Percentiles rank a stretch among this genome's conserved stretches.
These are phyloP conservation scores for Eptesicus fuscus DNA, from an alignment of 2,113 vertebrate genomes.

Conservation along the genomic window DNA sequence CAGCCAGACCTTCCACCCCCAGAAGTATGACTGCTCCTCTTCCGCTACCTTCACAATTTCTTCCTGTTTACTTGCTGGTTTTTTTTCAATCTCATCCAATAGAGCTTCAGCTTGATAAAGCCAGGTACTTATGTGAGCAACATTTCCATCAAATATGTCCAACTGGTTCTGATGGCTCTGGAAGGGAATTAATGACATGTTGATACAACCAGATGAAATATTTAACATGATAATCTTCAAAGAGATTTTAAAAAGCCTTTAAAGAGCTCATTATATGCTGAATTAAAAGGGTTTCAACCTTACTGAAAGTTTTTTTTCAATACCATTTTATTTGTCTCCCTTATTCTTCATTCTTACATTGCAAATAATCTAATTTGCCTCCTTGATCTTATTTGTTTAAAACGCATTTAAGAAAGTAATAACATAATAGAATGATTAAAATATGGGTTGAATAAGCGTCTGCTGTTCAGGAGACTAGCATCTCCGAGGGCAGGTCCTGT, in stretches of 20 bases:
- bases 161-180: constrained; percentile 95
- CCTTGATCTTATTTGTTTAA: background rate
- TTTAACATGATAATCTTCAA: background rate
- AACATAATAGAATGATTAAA: background rate
- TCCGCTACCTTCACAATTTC: constrained; percentile 90
- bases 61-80: constrained; percentile 86
- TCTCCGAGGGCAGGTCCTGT: background rate
- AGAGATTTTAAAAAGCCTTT: background rate
- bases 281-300: background rate
- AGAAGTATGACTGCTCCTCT: too few species aligned
- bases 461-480: background rate
- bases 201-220: background rate
- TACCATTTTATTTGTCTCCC: background rate
- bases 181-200: constrained; percentile 11
- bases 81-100: constrained; percentile 94
- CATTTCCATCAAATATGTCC: constrained; percentile 96
- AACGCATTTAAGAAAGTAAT: background rate
- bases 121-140: constrained; percentile 99
- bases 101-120: constrained; percentile 97
- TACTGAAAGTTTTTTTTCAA: background rate
- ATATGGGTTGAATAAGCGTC: background rate
- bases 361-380: background rate
- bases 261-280: background rate
- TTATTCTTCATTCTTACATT: background rate
- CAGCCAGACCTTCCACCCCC: background rate